Evolutionary conservation across 2,888 invertebrate genomes (phyloP).

Genomic region (Philaethria dido): DNA sequence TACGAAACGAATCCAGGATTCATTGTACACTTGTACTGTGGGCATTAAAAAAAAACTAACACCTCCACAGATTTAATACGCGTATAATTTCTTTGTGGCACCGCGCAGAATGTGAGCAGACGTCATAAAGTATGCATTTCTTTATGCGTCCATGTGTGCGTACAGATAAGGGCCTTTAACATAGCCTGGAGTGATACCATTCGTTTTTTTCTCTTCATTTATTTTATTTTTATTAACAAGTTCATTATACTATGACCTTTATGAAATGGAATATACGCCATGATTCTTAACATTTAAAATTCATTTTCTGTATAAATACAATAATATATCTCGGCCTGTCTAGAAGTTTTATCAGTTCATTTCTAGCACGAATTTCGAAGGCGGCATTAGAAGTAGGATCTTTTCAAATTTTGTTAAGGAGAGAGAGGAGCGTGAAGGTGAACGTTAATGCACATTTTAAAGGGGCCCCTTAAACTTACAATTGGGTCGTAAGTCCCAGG

Average conservation of each 20-base stretch:
- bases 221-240: slow-evolving; percentile 34
- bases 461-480: too few relatives aligned
- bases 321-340: too few relatives aligned
- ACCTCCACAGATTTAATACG: slow-evolving; percentile 81
- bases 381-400: too few relatives aligned
- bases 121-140: slow-evolving; percentile 84
- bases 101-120: slow-evolving; percentile 82
- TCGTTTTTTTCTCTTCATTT: slow-evolving; percentile 13
- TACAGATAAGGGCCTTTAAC: slow-evolving; percentile 36
- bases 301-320: too few relatives aligned
- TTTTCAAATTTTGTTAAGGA: too few relatives aligned
- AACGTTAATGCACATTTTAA: too few relatives aligned
- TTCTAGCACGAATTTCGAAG: too few relatives aligned
- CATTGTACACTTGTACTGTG: slow-evolving; percentile 45
- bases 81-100: slow-evolving; percentile 85
- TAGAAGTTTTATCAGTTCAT: too few relatives aligned
- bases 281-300: too few relatives aligned
- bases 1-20: slow-evolving; percentile 43
- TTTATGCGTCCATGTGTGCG: slow-evolving; percentile 69
- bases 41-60: slow-evolving; percentile 57
- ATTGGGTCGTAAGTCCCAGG: too few relatives aligned
- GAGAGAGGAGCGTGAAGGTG: too few relatives aligned
- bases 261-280: slow-evolving; percentile 17
- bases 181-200: slow-evolving; percentile 36
- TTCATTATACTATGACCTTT: slow-evolving; percentile 41